A percentile compares a stretch with the other conserved stretches of the same genome.
Conservation (phyloP, 2,113 vertebrate genomes). For the Pachyramphus minor region DNA sequence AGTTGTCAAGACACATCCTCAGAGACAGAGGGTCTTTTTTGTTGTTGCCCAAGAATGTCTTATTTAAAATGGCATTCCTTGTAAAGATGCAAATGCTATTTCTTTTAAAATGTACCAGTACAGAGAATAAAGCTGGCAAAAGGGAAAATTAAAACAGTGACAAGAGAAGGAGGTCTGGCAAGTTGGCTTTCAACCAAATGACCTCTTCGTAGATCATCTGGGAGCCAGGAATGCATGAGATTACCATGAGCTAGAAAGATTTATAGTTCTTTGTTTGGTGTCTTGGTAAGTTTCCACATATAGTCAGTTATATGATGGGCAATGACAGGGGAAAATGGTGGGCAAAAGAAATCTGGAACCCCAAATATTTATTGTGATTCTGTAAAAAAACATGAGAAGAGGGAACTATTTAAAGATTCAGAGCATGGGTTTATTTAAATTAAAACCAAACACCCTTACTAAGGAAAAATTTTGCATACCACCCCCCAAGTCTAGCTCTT, state of each 20-base stretch:
- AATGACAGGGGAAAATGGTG: neutral
- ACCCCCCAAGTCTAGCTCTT: neutral
- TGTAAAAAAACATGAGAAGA: constrained; percentile 23
- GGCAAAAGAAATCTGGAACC: neutral
- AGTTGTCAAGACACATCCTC: constrained; percentile 51
- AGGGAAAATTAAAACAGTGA: constrained; percentile 69
- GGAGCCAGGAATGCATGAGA: constrained; percentile 47
- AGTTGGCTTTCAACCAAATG: constrained; percentile 70
- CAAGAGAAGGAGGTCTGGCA: constrained; percentile 46
- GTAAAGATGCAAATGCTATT: constrained; percentile 44
- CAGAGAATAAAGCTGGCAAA: constrained; percentile 58
- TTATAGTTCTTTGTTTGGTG: constrained; percentile 67
- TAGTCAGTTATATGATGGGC: neutral
- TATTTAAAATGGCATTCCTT: constrained; percentile 64
- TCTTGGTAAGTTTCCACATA: constrained; percentile 39
- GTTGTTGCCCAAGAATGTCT: constrained; percentile 54
- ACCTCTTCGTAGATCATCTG: constrained; percentile 65
- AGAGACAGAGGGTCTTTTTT: constrained; percentile 48
- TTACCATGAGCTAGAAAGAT: constrained; percentile 47
- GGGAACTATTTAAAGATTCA: neutral
- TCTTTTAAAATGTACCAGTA: constrained; percentile 45
- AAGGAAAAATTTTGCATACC: constrained; percentile 6
- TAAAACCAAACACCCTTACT: neutral
- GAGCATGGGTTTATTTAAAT: constrained; percentile 34
- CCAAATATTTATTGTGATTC: constrained; percentile 7